Evolutionary conservation across 2,113 vertebrate species (phyloP).

Genomic region (Takifugu bimaculatus): DNA sequence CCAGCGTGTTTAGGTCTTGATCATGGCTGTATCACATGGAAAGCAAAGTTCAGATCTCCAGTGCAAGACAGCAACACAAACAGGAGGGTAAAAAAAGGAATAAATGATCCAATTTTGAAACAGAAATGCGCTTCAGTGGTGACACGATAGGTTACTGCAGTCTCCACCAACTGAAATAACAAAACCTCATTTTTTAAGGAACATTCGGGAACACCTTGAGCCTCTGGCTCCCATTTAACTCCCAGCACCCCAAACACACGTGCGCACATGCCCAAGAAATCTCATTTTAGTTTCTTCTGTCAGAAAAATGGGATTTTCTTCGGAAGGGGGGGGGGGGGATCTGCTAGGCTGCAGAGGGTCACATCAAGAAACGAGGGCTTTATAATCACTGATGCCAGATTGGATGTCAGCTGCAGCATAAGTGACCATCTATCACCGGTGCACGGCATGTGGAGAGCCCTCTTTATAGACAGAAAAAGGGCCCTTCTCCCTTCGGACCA

Average conservation of each 20-base stretch:
- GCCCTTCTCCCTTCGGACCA: slow-evolving; percentile 31
- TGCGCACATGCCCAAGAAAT: slow-evolving; percentile 23
- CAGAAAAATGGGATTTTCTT: slow-evolving; percentile 65
- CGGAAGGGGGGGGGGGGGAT: slow-evolving; percentile 46
- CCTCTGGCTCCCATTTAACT: too few relatives aligned
- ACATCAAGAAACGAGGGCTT: slow-evolving; percentile 62
- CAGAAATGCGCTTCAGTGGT: background rate
- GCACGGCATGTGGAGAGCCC: slow-evolving; percentile 40
- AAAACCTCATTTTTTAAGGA: too few relatives aligned
- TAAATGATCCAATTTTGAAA: background rate
- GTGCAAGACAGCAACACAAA: background rate
- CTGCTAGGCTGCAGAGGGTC: slow-evolving; percentile 48
- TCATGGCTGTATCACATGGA: slow-evolving; percentile 31
- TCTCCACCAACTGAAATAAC: too few relatives aligned
- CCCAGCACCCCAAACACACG: slow-evolving; percentile 13
- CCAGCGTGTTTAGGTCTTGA: slow-evolving; percentile 35
- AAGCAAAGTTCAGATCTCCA: slow-evolving; percentile 16
- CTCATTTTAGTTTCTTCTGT: slow-evolving; percentile 54
- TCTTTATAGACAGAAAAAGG: slow-evolving; percentile 51
- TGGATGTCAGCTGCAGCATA: slow-evolving; percentile 70
- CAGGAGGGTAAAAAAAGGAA: background rate
- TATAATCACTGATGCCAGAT: slow-evolving; percentile 70
- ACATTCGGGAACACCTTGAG: too few relatives aligned
- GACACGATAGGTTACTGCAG: too few relatives aligned
- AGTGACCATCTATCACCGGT: slow-evolving; percentile 69